Evolutionary conservation across 2,888 invertebrate genomes (phyloP), one percentile per base, ranked within the genome.

Genomic region (Trissolcus japonicus): DNA sequence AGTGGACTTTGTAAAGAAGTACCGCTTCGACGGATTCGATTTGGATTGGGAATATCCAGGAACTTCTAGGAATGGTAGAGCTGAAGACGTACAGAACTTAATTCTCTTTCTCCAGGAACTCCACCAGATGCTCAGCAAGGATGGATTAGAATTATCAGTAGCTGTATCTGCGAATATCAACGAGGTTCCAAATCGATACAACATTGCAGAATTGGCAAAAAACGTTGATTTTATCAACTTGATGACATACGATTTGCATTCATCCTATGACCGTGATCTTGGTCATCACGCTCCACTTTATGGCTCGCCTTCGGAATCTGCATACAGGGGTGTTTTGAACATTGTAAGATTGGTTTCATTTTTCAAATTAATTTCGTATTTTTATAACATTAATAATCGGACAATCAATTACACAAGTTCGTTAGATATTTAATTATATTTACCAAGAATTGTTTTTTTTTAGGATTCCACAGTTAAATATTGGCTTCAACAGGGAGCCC

Each of bases 201-300:
- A 93, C 83, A 91, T 94, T 53, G 89, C 91, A 0, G 89, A 88
- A 74, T 87, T 94, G 11, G 90, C 91, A 0, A 87, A 91, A 92
- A 92, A 92, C 79, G 85, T 95, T 35, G 93, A 95, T 83, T 90
- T 92, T 19, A 91, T 94, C 50, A 92, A 93, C 82, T 84, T 95
- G 0, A 94, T 95, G 94, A 88, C 93, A 0, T 95, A 95, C 80
- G 94, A 94, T n/a, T n/a, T n/a, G n/a, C n/a, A n/a, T n/a, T n/a
- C n/a, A n/a, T n/a, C n/a, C 83, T 90, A 94, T 82, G 89, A 90
- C 1, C 92, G 93, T 1, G 88, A 89, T 2, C 92, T 93, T 0
- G 94, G 94, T 0, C 92, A 93, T 72, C 93, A 94, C 83, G 91
- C 94, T 0, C 93, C 94, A 0, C 89, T 95, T 0, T 92, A 91